These are phyloP conservation scores for Monochamus saltuarius DNA, from an alignment of 1,140 invertebrate species.

Conservation along the genomic window DNA sequence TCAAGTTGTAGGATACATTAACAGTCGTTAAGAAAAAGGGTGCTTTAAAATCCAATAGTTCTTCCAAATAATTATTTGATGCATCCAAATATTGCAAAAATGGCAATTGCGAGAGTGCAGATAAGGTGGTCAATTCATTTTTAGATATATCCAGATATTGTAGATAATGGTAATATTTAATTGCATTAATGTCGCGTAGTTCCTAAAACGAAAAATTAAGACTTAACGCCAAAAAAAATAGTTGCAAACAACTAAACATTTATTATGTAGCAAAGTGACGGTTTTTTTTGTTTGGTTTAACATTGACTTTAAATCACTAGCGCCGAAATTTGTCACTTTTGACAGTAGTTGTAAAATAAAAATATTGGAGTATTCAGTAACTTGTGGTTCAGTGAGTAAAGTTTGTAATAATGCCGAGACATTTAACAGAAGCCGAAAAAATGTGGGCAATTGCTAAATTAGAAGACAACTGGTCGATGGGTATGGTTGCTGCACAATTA, in stretches of 20 bases:
- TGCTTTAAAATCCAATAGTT: slow-evolving; percentile 38
- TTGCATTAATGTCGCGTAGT: slow-evolving; percentile 30
- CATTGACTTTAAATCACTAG: no score
- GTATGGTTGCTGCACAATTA: no score
- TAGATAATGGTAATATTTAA: slow-evolving; percentile 34
- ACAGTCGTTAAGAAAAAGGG: slow-evolving; percentile 39
- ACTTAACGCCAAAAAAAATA: background rate
- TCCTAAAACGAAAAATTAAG: slow-evolving; percentile 25
- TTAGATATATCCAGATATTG: slow-evolving; percentile 41
- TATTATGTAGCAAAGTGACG: no score
- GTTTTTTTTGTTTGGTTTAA: no score
- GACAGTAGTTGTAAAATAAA: background rate
- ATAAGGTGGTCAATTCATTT: slow-evolving; percentile 33
- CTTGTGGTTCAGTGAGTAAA: no score
- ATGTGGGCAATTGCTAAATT: no score
- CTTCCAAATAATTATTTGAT: slow-evolving; percentile 34
- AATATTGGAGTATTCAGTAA: no score
- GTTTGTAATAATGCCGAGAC: no score
- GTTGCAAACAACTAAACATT: background rate
- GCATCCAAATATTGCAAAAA: slow-evolving; percentile 43
- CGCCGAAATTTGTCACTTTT: background rate
- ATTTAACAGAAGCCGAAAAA: no score
- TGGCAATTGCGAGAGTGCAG: slow-evolving; percentile 29
- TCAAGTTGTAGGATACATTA: slow-evolving; percentile 37
- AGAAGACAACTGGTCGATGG: no score